These are phyloP conservation scores for Monochamus alternatus DNA, from an alignment of 2,888 invertebrate species.

Conservation along the genomic window DNA sequence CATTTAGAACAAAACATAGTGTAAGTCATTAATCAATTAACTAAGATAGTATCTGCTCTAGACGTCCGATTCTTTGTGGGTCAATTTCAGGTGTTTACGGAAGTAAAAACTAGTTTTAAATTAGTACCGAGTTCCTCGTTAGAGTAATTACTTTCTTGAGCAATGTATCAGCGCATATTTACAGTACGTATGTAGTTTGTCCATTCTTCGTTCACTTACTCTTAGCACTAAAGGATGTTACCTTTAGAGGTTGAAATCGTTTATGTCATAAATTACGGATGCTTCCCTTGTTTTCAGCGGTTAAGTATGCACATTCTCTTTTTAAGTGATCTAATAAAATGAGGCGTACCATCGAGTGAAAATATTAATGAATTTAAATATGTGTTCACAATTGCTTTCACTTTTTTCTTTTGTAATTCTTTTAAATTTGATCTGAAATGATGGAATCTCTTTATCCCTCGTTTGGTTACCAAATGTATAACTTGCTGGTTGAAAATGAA, in stretches of 20 bases:
- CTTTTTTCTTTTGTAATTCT: constrained; percentile 35
- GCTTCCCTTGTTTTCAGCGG: neutral
- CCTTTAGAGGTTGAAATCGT: neutral
- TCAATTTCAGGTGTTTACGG: constrained; percentile 23
- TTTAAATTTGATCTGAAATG: constrained; percentile 1
- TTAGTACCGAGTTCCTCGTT: constrained; percentile 26
- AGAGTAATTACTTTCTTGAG: constrained; percentile 26
- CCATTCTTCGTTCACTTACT: constrained; percentile 13
- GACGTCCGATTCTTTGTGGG: neutral
- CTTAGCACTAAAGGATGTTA: neutral
- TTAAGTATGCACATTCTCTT: constrained; percentile 13
- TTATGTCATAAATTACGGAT: constrained; percentile 4
- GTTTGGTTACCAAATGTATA: neutral
- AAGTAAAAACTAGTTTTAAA: constrained; percentile 28
- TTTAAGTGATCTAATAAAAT: constrained; percentile 8
- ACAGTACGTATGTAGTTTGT: neutral
- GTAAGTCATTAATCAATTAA: constrained; percentile 5
- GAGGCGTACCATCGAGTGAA: neutral
- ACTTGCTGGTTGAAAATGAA: neutral
- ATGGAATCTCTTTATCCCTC: neutral
- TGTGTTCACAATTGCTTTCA: constrained; percentile 30
- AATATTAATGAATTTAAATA: constrained; percentile 15
- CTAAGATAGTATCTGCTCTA: neutral
- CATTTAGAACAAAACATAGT: neutral
- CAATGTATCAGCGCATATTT: constrained; percentile 10